Base-by-base conservation (phyloP, 2,113 vertebrate species). In the Melanostigma gelatinosum region DNA sequence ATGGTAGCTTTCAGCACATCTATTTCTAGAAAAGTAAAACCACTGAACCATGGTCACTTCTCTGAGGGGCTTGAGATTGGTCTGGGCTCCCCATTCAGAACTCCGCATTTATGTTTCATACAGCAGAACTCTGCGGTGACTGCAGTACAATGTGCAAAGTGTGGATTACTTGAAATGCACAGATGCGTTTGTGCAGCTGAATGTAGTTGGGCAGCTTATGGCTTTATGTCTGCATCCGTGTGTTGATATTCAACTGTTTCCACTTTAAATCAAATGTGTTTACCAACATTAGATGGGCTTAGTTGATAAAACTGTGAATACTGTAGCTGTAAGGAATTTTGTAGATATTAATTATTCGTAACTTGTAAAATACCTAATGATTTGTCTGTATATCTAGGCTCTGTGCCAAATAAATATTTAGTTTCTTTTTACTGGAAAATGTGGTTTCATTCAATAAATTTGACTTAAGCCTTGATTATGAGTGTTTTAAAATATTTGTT, bases 391-490 rank as follows among this genome's bases (percentile, higher is more conserved):
- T 44, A 89, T 81, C 9, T 60, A 16, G 55, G 42, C 34, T 71
- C 36, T 12, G 44, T 75, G 58, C 22, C 0, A 54, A 89, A 88
- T 91, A 86, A 90, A 86, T 85, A 85, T 79, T 76, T 75, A 73
- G 50, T 72, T 60, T 34, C 44, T 81, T 82, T 34, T 72, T 3
- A 60, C 13, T 54, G 29, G 1, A 40, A 65, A n/a, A 71, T 63
- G 1, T 69, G 11, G n/a, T 8, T 13, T 57, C 24, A 57, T 57
- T 61, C 2, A 3, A 12, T 50, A 11, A 22, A 3, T 66, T 38
- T 66, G 9, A 42, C 50, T 65, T 27, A 20, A 34, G 13, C 4
- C 4, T 36, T 72, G 11, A 3, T 12, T 32, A 32, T 32, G 32
- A 32, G 32, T 4, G 32, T 32, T 57, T 29, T 20, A 4, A 62